Percentiles rank a stretch among this genome's conserved stretches.
Evolutionary conservation across 2,113 vertebrate genomes (phyloP).

Genomic region (Paradoxurus hermaphroditus): DNA sequence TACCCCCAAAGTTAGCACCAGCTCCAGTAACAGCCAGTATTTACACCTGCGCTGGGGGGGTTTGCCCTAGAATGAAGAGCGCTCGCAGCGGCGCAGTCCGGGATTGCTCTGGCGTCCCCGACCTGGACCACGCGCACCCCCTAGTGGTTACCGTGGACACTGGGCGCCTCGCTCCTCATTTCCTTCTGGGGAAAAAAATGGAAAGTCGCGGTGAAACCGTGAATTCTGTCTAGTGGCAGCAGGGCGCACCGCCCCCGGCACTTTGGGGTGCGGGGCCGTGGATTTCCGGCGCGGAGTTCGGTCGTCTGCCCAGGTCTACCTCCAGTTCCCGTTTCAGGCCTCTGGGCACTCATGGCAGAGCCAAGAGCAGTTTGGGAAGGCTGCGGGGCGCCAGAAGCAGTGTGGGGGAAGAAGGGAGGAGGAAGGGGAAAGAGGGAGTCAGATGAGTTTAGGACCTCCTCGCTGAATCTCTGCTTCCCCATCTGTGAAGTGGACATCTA

Average conservation of each 20-base stretch:
- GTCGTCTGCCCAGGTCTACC: neutral
- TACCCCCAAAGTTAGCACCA: neutral
- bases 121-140: neutral
- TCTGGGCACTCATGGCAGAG: neutral
- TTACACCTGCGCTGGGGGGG: neutral
- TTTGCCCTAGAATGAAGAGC: neutral
- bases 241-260: rapidly evolving
- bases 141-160: neutral
- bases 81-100: rapidly evolving
- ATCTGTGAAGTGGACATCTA: neutral
- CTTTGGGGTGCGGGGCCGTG: neutral
- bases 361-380: neutral
- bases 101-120: rapidly evolving
- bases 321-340: rapidly evolving
- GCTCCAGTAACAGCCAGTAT: neutral
- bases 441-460: neutral
- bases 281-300: neutral
- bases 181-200: neutral
- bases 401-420: no score
- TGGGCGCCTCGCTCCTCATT: rapidly evolving
- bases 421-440: neutral
- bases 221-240: neutral
- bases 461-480: neutral
- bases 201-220: rapidly evolving
- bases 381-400: neutral